Evolutionary conservation across 2,797 vertebrate genomes (phyloP).

Genomic region (Dendrocincla tyrannina): DNA sequence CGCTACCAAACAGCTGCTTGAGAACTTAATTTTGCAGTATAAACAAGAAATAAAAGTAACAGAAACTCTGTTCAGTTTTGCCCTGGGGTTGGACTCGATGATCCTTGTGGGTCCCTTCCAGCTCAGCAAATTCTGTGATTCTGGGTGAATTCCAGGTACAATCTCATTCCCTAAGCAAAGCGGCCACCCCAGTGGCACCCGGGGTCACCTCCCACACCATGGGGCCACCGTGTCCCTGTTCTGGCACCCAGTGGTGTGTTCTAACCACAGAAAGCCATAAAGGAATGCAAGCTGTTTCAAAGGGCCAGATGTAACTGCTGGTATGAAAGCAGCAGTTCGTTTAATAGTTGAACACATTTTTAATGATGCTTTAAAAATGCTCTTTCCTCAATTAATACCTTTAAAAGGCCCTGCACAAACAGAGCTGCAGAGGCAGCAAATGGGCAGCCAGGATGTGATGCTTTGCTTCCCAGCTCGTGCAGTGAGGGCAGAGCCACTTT

Average conservation of each 20-base stretch:
- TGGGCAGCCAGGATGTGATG: not conserved
- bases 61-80: not conserved
- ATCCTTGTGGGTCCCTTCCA: not conserved
- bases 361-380: constrained; percentile 9
- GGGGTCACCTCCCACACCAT: not conserved
- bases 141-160: not conserved
- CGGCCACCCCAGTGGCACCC: not conserved
- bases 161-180: not conserved
- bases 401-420: not conserved
- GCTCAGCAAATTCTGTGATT: not conserved
- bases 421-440: not conserved
- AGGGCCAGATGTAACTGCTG: not conserved
- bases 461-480: not conserved
- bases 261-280: not conserved
- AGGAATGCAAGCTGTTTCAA: not conserved
- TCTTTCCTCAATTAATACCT: not conserved
- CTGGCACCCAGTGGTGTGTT: not conserved
- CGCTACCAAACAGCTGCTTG: not conserved
- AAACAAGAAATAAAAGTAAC: not conserved
- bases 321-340: not conserved
- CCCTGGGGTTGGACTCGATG: not conserved
- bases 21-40: rapidly evolving
- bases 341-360: not conserved
- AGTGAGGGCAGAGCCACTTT: not conserved
- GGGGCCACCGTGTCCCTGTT: rapidly evolving